A percentile compares a stretch with the other conserved stretches of the same genome.
phyloP scores from a whole-genome alignment of 2,888 invertebrate genomes.

The Caradrina kadenii region DNA sequence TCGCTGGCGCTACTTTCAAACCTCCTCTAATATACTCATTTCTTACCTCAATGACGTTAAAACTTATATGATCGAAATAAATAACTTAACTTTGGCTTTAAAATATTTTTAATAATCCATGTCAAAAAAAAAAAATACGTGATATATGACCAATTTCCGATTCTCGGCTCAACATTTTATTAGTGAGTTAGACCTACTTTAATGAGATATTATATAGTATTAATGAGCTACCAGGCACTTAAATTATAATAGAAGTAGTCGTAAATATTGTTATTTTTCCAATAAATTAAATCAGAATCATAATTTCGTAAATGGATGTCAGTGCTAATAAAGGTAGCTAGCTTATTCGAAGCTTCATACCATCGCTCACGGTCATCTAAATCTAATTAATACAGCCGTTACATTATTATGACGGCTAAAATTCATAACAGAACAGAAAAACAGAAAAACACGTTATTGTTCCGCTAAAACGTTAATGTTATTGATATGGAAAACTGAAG shows the following conservation, averaged over 20 bases:
- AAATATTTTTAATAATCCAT: no score
- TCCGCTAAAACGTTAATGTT: slow-evolving; percentile 2
- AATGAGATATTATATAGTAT: neutral
- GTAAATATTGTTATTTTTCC: neutral
- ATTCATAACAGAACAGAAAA: slow-evolving; percentile 1
- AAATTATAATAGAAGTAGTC: neutral
- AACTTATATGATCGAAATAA: no score
- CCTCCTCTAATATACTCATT: no score
- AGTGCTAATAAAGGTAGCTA: slow-evolving; percentile 5
- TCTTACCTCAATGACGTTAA: no score
- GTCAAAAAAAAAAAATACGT: neutral
- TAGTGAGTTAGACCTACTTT: neutral
- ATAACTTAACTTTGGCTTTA: no score
- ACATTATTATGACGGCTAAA: slow-evolving; percentile 23
- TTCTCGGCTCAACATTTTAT: neutral
- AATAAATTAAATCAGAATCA: slow-evolving; percentile 5
- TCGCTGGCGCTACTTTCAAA: no score
- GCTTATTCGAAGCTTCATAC: slow-evolving; percentile 9
- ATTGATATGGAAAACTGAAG: slow-evolving; percentile 35
- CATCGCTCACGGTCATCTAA: slow-evolving; percentile 4
- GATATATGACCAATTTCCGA: neutral
- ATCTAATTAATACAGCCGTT: slow-evolving; percentile 23
- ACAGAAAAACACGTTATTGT: neutral
- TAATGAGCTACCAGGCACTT: neutral
- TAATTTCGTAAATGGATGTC: neutral